These are phyloP conservation scores for Orchestes rusci DNA, from an alignment of 2,888 invertebrate genomes.

Conservation along the genomic window DNA sequence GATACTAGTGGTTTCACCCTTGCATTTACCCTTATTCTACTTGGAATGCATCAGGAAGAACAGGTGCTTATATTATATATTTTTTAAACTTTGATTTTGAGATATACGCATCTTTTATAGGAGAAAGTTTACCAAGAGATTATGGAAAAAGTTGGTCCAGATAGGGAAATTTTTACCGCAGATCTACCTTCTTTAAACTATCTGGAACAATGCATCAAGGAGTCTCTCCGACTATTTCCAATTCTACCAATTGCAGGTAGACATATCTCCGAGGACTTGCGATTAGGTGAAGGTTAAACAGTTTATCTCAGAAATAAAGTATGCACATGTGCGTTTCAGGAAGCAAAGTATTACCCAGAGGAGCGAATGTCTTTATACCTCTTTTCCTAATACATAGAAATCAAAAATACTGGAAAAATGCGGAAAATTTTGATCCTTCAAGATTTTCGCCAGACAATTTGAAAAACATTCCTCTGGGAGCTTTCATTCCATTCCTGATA, in stretches of 20 bases:
- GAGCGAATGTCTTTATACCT: background rate
- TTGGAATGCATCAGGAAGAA: constrained; percentile 1
- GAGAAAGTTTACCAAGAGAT: constrained; percentile 4
- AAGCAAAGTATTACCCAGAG: background rate
- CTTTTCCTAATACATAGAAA: constrained; percentile 1
- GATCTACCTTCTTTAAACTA: constrained; percentile 1
- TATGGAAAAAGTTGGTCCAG: constrained; percentile 1
- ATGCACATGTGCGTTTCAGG: too few species aligned
- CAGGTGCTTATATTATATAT: constrained; percentile 1
- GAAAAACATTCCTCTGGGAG: background rate
- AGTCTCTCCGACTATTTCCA: constrained; percentile 1
- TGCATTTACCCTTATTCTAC: background rate
- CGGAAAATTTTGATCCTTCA: constrained; percentile 1
- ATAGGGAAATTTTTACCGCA: constrained; percentile 1
- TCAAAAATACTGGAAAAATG: constrained; percentile 3
- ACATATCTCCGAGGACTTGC: background rate
- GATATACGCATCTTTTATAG: background rate
- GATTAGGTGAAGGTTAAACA: background rate
- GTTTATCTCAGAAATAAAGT: background rate
- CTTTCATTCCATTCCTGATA: constrained; percentile 1
- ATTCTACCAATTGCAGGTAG: background rate
- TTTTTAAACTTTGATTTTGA: background rate
- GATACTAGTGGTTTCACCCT: background rate
- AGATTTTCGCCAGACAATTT: constrained; percentile 5
- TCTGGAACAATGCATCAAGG: constrained; percentile 4